Evolutionary conservation across 2,888 invertebrate species (phyloP), one percentile per base, ranked within the genome.

Genomic region (Monopis laevigella): DNA sequence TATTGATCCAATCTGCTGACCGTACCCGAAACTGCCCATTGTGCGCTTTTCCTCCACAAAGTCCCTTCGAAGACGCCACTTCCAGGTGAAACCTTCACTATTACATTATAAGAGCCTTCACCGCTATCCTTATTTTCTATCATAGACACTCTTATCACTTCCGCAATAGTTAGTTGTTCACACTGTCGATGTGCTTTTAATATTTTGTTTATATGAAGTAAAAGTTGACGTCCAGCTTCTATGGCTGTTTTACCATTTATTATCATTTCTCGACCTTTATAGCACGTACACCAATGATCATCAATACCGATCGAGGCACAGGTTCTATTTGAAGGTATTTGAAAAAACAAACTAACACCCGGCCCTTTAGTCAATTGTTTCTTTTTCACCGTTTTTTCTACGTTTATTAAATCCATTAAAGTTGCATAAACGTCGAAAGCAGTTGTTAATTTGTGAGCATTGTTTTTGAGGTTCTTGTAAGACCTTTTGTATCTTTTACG

Each of bases 401-500:
- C 49, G 45, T 88, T 64, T 5, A 87, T 58, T 5, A 95, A 67
- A 62, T 94, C 90, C 7, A 75, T 48, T 36, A 96, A 62, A 0
- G 94, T 95, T 48, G 89, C 88, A 62, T 93, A 87, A 4, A 96
- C 68, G 63, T 96, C 96, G 60, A 86, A 95, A 0, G 92, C 92
- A 21, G 80, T 92, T 0, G 92, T 90, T 10, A 96, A 80, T 40
- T 88, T 85, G 46, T 72, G 78, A 1, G 84, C 69, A 60, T 95
- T 95, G 24, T 57, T 59, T 44, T 73, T 72, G 34, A 96, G 64
- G 65, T 90, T 92, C 1, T 69, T 56, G 48, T 86, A 81, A 0
- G 90, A 87, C 3, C 68, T 46, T 1, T 84, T 82, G 61, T 88
- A 90, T 41, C 75, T 78, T 10, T 80, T 58, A 46, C 70, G 77